These are phyloP conservation scores for Glaucidium brasilianum DNA, from an alignment of 2,113 vertebrate genomes.

Conservation along the genomic window DNA sequence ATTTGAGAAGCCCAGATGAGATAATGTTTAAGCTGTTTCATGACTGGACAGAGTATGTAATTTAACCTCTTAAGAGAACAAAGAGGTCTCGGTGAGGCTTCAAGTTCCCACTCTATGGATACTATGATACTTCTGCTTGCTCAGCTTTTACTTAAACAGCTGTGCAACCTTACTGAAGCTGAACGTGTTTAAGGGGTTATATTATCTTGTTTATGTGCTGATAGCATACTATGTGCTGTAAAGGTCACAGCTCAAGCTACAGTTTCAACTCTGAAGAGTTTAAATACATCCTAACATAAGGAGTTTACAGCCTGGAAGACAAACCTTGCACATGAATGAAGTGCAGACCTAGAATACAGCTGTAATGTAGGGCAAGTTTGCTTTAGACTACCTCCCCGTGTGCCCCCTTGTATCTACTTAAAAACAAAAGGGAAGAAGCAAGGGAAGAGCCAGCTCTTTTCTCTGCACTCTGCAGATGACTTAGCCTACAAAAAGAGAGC, in stretches of 20 bases:
- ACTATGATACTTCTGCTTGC: slow-evolving; percentile 1
- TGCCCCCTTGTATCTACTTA: not conserved
- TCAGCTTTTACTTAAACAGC: slow-evolving; percentile 32
- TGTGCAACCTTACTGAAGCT: not conserved
- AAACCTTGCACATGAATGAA: not conserved
- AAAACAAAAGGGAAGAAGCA: not conserved
- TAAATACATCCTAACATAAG: not conserved
- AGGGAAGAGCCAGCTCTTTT: not conserved
- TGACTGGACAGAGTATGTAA: slow-evolving; percentile 8
- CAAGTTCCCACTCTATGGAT: not conserved
- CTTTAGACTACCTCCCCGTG: not conserved
- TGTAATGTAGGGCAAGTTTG: not conserved
- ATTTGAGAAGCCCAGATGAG: not conserved
- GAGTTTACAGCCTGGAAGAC: not conserved
- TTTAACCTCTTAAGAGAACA: slow-evolving; percentile 32
- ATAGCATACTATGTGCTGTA: not conserved
- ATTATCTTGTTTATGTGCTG: not conserved
- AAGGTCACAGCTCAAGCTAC: slow-evolving; percentile 37
- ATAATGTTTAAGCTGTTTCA: not conserved
- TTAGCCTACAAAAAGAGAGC: not conserved
- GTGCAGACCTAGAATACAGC: not conserved
- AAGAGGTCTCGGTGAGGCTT: not conserved
- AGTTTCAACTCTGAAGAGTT: not conserved
- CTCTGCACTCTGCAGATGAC: not conserved
- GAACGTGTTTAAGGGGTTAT: not conserved